Percentiles rank a stretch among this genome's conserved stretches.
These are phyloP conservation scores for Drosophila bocqueti DNA, from an alignment of 1,140 invertebrate genomes.

Conservation along the genomic window DNA sequence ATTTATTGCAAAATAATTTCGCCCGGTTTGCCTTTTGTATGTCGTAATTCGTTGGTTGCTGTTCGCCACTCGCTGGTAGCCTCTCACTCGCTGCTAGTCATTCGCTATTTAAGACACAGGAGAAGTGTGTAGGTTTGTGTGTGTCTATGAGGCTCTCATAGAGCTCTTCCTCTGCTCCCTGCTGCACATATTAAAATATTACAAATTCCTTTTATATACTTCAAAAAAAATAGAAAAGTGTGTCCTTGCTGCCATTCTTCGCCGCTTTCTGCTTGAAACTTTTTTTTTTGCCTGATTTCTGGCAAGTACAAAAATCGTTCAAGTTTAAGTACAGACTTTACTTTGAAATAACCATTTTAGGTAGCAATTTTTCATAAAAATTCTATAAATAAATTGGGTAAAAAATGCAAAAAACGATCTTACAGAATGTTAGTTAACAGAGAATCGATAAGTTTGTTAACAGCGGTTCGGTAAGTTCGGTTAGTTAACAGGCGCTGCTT, in stretches of 20 bases:
- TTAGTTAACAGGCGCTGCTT: neutral
- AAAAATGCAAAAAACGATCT: neutral
- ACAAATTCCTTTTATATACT: constrained; percentile 73
- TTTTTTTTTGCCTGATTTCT: constrained; percentile 18
- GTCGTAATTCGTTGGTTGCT: constrained; percentile 36
- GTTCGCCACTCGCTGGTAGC: constrained; percentile 15
- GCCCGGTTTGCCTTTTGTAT: constrained; percentile 23
- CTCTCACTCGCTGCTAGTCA: constrained; percentile 8
- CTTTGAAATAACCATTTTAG: constrained; percentile 34
- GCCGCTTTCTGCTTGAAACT: constrained; percentile 18
- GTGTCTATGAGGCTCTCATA: constrained; percentile 1
- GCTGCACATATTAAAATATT: constrained; percentile 75
- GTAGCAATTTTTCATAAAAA: neutral
- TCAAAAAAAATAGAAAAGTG: constrained; percentile 8
- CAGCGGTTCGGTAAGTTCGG: neutral
- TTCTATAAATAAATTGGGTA: neutral
- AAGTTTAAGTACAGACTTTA: constrained; percentile 8
- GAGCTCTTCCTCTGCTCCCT: neutral
- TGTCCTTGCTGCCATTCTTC: neutral
- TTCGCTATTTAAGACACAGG: neutral
- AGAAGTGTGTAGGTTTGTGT: neutral
- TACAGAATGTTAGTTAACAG: neutral
- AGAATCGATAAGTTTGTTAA: neutral
- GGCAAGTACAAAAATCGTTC: constrained; percentile 37
- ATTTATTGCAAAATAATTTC: constrained; percentile 84